phyloP scores from a whole-genome alignment of 1,140 invertebrate species.

The Penaeus vannamei region DNA sequence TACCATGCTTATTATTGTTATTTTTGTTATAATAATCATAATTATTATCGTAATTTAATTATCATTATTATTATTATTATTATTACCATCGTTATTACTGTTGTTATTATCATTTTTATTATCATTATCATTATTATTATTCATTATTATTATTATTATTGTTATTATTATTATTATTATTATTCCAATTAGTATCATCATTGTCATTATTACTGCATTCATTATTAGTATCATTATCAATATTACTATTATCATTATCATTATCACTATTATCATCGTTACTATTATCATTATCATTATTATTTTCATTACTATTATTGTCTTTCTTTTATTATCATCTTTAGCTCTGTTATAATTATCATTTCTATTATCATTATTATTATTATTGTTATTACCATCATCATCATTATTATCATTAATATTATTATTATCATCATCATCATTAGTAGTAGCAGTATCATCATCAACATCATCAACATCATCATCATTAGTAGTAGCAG shows the following conservation, averaged over 20 bases:
- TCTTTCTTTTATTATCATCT: no score
- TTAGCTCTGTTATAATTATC: no score
- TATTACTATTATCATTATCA: neutral
- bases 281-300: no score
- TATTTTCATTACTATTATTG: no score
- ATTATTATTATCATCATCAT: neutral
- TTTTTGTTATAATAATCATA: neutral
- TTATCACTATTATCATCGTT: no score
- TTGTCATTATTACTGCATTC: neutral
- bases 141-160: neutral
- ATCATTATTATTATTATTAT: no score
- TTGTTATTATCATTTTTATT: no score
- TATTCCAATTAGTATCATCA: neutral
- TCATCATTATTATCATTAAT: neutral
- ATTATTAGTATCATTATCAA: no score
- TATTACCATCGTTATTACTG: no score
- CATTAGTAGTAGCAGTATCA: neutral
- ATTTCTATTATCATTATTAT: neutral
- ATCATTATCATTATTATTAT: constrained; percentile 3
- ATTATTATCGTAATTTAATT: neutral
- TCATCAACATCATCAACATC: neutral
- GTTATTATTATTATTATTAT: neutral
- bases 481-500: neutral
- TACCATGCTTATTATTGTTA: neutral
- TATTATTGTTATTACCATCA: neutral